Conservation (phyloP, 1,140 invertebrate species). For the Danaus plexippus region DNA sequence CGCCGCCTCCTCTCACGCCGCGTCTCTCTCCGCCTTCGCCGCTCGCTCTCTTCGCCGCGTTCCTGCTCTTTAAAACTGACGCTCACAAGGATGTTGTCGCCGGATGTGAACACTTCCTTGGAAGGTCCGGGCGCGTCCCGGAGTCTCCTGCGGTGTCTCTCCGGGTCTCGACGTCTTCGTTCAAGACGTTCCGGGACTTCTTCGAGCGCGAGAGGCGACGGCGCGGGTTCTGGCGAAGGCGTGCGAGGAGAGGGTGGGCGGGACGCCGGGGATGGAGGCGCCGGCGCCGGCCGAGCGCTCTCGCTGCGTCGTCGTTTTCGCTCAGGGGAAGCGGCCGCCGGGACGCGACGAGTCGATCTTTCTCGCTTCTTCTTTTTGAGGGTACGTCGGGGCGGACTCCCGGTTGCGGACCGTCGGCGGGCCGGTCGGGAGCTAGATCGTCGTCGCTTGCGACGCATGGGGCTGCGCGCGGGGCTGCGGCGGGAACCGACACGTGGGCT, state of each 20-base stretch:
- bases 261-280: constrained; percentile 38
- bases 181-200: constrained; percentile 30
- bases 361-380: constrained; percentile 48
- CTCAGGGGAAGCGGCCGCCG: constrained; percentile 35
- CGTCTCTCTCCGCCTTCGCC: constrained; percentile 29
- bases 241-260: constrained; percentile 55
- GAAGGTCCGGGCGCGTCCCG: constrained; percentile 73
- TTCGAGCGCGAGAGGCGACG: constrained; percentile 28
- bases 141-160: constrained; percentile 38
- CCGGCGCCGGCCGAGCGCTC: constrained; percentile 26
- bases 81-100: constrained; percentile 92
- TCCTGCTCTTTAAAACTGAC: constrained; percentile 89
- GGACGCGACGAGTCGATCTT: constrained; percentile 48
- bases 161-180: constrained; percentile 58
- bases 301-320: constrained; percentile 44
- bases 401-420: constrained; percentile 33
- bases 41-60: constrained; percentile 51
- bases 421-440: constrained; percentile 29
- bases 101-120: constrained; percentile 92
- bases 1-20: constrained; percentile 61
- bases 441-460: constrained; percentile 50
- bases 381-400: constrained; percentile 30
- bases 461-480: constrained; percentile 33
- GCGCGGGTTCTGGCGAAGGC: constrained; percentile 56
- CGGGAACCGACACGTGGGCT: constrained; percentile 20